Percentiles rank a stretch among this genome's conserved stretches.
These are phyloP conservation scores for Torymus aiolomorphi DNA, from an alignment of 2,888 invertebrate species.

Conservation along the genomic window DNA sequence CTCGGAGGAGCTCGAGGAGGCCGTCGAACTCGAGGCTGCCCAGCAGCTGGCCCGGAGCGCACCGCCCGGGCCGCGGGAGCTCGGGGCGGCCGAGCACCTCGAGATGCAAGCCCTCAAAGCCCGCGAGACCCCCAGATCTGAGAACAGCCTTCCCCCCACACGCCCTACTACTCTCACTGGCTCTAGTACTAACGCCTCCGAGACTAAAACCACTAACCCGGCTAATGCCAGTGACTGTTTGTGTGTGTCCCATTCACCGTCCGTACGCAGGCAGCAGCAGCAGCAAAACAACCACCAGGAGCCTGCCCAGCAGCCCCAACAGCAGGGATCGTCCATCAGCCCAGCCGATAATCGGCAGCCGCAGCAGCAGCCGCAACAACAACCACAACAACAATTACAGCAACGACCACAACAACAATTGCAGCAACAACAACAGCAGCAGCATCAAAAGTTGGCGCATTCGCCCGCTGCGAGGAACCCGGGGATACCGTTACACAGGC, in stretches of 20 bases:
- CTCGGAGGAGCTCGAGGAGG: conserved; percentile 15
- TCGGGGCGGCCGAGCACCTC: not conserved
- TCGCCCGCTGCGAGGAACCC: conserved; percentile 77
- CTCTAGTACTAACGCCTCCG: conserved; percentile 13
- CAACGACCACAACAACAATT: too few relatives aligned
- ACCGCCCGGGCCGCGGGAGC: not conserved
- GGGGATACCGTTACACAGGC: conserved; percentile 79
- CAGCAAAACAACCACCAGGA: conserved; percentile 25
- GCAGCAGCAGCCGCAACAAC: too few relatives aligned
- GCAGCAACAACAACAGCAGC: not conserved
- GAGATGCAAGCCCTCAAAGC: conserved; percentile 40
- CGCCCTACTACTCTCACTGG: not conserved
- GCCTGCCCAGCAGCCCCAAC: conserved; percentile 39
- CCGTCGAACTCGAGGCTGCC: not conserved
- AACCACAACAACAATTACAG: too few relatives aligned
- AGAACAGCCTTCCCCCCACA: not conserved
- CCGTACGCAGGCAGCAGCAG: conserved; percentile 55
- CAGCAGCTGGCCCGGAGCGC: not conserved
- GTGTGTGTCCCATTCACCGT: conserved; percentile 74
- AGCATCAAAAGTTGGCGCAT: conserved; percentile 77
- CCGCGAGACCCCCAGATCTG: not conserved
- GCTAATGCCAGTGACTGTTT: conserved; percentile 72
- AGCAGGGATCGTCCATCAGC: conserved; percentile 45
- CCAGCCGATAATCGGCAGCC: conserved; percentile 47
- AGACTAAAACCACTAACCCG: conserved; percentile 67